phyloP scores from a whole-genome alignment of 1,140 invertebrate species.

The Drosophila albomicans region DNA sequence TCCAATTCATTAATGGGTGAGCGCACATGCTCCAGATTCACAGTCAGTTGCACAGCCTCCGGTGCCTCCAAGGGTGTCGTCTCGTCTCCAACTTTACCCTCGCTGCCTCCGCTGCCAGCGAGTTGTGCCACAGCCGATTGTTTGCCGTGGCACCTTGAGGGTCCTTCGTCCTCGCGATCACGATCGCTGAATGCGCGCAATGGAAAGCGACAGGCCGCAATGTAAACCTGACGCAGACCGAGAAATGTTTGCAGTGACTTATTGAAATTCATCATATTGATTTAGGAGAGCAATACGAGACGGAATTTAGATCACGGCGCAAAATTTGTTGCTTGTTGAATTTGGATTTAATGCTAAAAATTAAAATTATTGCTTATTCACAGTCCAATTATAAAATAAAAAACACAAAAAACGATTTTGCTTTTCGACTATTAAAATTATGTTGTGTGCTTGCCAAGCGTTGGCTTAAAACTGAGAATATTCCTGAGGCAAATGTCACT shows the following conservation, averaged over 20 bases:
- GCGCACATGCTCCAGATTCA: constrained; percentile 24
- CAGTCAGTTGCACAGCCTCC: constrained; percentile 24
- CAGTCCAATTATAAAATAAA: neutral
- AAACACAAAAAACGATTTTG: neutral
- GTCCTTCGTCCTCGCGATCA: neutral
- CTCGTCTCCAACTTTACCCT: neutral
- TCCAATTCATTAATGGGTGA: constrained; percentile 44
- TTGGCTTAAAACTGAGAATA: constrained; percentile 4
- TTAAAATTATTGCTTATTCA: neutral
- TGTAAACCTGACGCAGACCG: neutral
- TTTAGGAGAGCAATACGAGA: too few relatives aligned
- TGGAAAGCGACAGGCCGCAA: neutral
- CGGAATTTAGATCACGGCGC: too few relatives aligned
- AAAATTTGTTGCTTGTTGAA: neutral
- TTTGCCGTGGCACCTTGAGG: neutral
- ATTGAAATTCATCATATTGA: neutral
- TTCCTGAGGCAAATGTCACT: neutral
- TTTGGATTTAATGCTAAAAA: neutral
- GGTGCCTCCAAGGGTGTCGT: constrained; percentile 15
- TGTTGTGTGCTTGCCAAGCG: neutral
- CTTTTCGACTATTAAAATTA: neutral
- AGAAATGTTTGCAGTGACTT: neutral
- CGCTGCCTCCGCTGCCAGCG: neutral
- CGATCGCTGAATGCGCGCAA: neutral
- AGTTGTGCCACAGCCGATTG: constrained; percentile 35